Evolutionary conservation across 2,888 invertebrate species (phyloP), one percentile per base, ranked within the genome.

Genomic region (Tetragnatha montana): DNA sequence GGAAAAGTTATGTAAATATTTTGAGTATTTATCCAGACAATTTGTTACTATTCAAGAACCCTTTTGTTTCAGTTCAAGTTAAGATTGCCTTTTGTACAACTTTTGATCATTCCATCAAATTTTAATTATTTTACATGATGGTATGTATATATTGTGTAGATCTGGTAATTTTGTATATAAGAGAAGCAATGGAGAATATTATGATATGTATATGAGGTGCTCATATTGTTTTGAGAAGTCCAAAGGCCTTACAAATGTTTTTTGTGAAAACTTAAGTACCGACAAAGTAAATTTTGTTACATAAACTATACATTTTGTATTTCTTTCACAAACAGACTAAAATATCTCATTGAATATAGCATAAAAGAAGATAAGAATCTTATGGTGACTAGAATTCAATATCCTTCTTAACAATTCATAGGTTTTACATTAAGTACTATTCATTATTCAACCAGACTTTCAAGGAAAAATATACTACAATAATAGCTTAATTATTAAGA

Each of bases 241-340:
- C 89, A 86, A 86, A 89, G 82, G 89, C 86, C 89, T 87, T 89
- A 87, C 49, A 82, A 80, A 74, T 60, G 60, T 60, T 60, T 35
- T 35, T 60, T 85, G 81, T 89, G 81, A 82, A 85, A 69, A 82
- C 35, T 75, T 47, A 89, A 89, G 82, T 89, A 82, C 86, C 69
- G 79, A 73, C 89, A 89, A 89, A 89, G 89, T 89, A 89, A 89
- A 89, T 86, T 89, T 89, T 89, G 89, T 89, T 89, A 89, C 82
- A 50, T 73, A 86, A 81, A 35, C 35, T 35, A 35, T 51, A 50
- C 69, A 35, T 71, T 50, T 73, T 78, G 75, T 47, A n/a, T 76
- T 84, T 84, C 69, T 84, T 84, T 76, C 76, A 84, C 83, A 84
- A 14, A 73, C 17, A 60, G 60, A 35, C 35, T 35, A 1, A 35